These are phyloP conservation scores for Garrulus glandarius DNA, from an alignment of 2,797 vertebrate species.

Conservation along the genomic window DNA sequence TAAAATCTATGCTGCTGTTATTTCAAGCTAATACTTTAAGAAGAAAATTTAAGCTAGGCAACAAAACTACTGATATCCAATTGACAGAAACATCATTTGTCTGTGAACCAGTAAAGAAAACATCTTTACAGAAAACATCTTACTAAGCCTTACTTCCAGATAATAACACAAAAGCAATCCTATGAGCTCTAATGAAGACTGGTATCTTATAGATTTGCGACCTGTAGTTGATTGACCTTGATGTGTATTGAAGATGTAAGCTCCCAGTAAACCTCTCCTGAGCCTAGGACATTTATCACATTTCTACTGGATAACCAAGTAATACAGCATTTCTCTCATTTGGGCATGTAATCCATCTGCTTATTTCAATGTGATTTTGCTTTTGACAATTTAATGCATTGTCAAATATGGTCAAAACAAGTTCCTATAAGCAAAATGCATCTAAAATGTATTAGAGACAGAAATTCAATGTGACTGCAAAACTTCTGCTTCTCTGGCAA, in stretches of 20 bases:
- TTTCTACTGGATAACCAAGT: background rate
- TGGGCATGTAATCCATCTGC: background rate
- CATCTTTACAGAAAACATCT: background rate
- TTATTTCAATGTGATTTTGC: background rate
- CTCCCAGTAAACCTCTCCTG: accelerated
- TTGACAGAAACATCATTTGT: background rate
- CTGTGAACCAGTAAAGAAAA: background rate
- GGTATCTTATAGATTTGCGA: background rate
- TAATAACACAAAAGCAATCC: background rate
- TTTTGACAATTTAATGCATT: background rate
- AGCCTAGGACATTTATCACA: background rate
- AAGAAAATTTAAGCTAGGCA: background rate
- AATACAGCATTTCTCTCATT: background rate
- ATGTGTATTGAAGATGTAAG: background rate
- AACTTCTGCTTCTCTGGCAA: background rate
- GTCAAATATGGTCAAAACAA: background rate
- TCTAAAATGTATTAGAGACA: background rate
- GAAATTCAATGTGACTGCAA: background rate
- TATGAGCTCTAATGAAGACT: background rate
- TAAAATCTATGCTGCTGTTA: background rate
- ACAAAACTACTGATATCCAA: background rate
- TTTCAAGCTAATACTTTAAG: background rate
- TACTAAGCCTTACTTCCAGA: background rate
- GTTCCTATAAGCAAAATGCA: background rate
- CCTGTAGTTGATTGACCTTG: background rate